phyloP scores from a whole-genome alignment of 1,140 invertebrate genomes.

The Venturia canescens region DNA sequence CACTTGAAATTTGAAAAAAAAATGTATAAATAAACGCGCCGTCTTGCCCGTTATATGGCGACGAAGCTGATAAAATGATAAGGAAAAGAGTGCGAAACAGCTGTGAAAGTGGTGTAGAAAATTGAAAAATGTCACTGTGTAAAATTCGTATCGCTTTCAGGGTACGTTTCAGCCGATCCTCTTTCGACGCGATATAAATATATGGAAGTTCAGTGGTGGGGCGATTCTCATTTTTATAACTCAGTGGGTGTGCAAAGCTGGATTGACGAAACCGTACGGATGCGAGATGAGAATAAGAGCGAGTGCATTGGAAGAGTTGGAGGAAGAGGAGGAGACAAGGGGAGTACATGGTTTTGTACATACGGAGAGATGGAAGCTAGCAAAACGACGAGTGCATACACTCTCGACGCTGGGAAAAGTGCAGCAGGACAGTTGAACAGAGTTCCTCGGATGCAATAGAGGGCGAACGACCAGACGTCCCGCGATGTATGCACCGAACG shows the following conservation, averaged over 20 bases:
- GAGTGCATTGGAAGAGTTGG: not conserved
- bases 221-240: not conserved
- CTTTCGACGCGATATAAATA: not conserved
- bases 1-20: constrained; percentile 4
- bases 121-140: not conserved
- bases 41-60: not conserved
- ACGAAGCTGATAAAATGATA: not conserved
- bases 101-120: not conserved
- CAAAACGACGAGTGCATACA: not conserved
- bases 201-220: not conserved
- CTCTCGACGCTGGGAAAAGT: constrained; percentile 4
- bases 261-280: not conserved
- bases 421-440: constrained; percentile 18
- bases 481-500: constrained; percentile 10
- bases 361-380: not conserved
- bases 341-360: not conserved
- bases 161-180: not conserved
- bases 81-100: not conserved
- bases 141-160: not conserved
- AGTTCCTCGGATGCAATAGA: constrained; percentile 9
- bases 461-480: constrained; percentile 23
- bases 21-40: constrained; percentile 6
- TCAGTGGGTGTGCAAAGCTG: not conserved
- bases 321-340: not conserved
- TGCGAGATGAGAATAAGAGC: constrained; percentile 5